These are phyloP conservation scores for Choloepus didactylus DNA, from an alignment of 2,797 vertebrate genomes.

Conservation along the genomic window DNA sequence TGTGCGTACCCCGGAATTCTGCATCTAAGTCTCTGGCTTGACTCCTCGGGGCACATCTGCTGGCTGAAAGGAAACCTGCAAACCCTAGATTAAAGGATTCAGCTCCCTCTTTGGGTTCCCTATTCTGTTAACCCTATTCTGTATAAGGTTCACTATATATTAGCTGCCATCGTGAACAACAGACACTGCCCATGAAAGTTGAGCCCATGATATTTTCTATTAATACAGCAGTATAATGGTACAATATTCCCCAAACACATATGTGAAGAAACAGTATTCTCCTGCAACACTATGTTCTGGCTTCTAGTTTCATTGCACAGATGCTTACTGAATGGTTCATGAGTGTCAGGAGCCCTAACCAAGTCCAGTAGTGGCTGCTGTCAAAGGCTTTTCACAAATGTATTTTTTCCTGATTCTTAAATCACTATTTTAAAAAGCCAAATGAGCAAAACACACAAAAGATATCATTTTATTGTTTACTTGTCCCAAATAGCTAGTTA, in stretches of 20 bases:
- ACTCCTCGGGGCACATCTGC: not conserved
- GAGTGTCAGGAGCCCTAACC: not conserved
- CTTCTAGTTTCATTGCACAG: not conserved
- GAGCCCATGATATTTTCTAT: not conserved
- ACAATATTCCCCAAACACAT: not conserved
- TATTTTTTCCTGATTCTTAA: slow-evolving; percentile 14
- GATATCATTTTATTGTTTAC: not conserved
- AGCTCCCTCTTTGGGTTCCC: not conserved
- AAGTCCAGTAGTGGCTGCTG: not conserved
- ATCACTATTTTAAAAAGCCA: slow-evolving; percentile 10
- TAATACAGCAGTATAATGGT: not conserved
- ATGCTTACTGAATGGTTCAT: not conserved
- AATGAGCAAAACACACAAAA: not conserved
- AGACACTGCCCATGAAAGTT: not conserved
- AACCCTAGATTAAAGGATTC: not conserved
- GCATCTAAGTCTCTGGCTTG: not conserved
- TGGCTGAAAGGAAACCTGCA: not conserved
- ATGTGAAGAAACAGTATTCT: slow-evolving; percentile 12
- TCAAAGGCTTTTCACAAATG: not conserved
- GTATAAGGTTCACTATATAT: not conserved
- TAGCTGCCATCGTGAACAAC: not conserved
- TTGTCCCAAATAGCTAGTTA: not conserved
- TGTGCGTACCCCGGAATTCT: not conserved
- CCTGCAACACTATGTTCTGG: not conserved
- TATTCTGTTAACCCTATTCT: not conserved